Percentiles rank a stretch among this genome's conserved stretches.
phyloP scores from a whole-genome alignment of 35 echinoderm and acorn worm species.

The Patiria miniata region DNA sequence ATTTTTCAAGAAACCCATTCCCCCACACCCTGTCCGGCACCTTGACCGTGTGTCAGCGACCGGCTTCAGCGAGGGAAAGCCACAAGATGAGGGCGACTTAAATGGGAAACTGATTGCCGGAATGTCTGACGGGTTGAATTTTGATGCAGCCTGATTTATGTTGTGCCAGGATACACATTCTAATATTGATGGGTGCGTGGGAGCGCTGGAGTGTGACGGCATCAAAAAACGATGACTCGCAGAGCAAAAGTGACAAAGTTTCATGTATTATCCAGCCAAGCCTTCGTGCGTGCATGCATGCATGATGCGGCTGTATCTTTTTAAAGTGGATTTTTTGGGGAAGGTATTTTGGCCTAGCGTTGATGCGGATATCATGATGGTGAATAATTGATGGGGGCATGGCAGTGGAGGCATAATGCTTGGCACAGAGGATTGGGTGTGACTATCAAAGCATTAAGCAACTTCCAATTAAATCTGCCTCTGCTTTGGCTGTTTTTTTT shows the following conservation, averaged over 20 bases:
- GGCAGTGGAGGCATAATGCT: conserved; percentile 19
- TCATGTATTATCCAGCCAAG: conserved; percentile 27
- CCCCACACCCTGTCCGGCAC: background rate
- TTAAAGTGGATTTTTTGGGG: conserved; percentile 14
- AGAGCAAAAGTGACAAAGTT: conserved; percentile 24
- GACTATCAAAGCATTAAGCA: conserved; percentile 6
- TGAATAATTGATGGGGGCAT: conserved; percentile 15
- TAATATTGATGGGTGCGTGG: conserved; percentile 28
- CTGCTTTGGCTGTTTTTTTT: background rate
- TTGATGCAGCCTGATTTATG: conserved; percentile 25
- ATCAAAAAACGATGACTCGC: conserved; percentile 29
- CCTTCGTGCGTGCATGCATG: conserved; percentile 3
- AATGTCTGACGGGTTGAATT: conserved; percentile 7
- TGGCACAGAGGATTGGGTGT: conserved; percentile 13
- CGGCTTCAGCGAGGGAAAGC: background rate
- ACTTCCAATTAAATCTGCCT: conserved; percentile 19
- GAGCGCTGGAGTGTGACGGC: conserved; percentile 13
- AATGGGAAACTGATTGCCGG: conserved; percentile 16
- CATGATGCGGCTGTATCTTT: background rate
- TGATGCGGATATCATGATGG: conserved; percentile 30
- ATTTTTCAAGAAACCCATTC: background rate
- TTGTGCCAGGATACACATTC: conserved; percentile 19
- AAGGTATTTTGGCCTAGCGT: background rate
- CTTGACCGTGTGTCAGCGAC: background rate
- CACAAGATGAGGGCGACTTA: conserved; percentile 1